A percentile compares a stretch with the other conserved stretches of the same genome.
These are phyloP conservation scores for Cherax destructor DNA, from an alignment of 1,140 invertebrate species.

Conservation along the genomic window DNA sequence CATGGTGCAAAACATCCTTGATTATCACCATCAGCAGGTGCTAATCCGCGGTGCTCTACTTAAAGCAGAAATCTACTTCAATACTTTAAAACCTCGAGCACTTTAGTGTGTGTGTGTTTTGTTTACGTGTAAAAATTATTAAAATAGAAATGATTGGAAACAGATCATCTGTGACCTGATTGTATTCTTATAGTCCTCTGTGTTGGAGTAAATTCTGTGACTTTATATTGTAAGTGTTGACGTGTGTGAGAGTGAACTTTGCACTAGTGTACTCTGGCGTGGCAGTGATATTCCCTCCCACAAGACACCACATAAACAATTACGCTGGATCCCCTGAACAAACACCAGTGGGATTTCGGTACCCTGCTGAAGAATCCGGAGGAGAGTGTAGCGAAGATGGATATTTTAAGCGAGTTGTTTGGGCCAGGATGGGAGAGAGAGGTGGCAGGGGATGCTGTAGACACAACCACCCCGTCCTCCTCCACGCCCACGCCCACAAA, in stretches of 20 bases:
- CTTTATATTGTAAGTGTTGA: background rate
- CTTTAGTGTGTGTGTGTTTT: background rate
- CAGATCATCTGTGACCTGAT: constrained; percentile 18
- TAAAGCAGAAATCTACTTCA: background rate
- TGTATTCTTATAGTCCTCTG: background rate
- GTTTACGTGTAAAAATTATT: background rate
- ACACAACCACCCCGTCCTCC: constrained; percentile 69
- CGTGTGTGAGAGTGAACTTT: background rate
- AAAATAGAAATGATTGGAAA: constrained; percentile 19
- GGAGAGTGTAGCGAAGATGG: constrained; percentile 56
- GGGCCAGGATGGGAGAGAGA: constrained; percentile 62
- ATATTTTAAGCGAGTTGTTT: constrained; percentile 69
- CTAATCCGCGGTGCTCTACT: constrained; percentile 8
- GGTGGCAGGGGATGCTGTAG: constrained; percentile 59
- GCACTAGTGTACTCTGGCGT: background rate
- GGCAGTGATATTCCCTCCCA: background rate
- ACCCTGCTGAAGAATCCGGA: constrained; percentile 58
- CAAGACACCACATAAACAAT: constrained; percentile 10
- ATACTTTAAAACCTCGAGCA: background rate
- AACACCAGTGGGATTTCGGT: constrained; percentile 65
- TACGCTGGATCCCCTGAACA: constrained; percentile 49
- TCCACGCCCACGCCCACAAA: constrained; percentile 69
- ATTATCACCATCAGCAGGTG: constrained; percentile 5
- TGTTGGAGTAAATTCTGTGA: no score
- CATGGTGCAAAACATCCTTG: constrained; percentile 29